A percentile compares a stretch with the other conserved stretches of the same genome.
These are phyloP conservation scores for Paramisgurnus dabryanus DNA, from an alignment of 2,113 vertebrate species.

Conservation along the genomic window DNA sequence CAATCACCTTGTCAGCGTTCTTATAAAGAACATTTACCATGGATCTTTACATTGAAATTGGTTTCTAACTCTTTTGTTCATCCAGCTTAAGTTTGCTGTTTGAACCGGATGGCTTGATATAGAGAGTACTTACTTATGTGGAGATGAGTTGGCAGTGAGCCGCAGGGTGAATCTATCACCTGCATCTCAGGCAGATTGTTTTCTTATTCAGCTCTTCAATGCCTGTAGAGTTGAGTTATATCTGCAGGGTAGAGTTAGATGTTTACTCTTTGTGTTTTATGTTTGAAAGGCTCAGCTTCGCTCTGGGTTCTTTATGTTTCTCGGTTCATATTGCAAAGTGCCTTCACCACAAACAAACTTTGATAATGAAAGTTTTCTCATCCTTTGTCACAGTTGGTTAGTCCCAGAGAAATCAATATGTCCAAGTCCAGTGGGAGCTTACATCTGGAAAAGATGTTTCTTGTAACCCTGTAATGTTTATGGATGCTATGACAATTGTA, in stretches of 20 bases:
- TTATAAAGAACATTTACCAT: not conserved
- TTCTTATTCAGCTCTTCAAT: slow-evolving; percentile 14
- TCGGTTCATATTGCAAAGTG: not conserved
- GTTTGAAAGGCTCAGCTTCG: not conserved
- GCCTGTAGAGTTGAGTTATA: slow-evolving; percentile 12
- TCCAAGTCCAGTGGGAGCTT: not conserved
- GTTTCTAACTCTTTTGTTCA: no score
- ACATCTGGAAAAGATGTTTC: slow-evolving; percentile 9
- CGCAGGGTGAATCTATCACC: slow-evolving; percentile 25
- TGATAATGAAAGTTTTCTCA: slow-evolving; percentile 14
- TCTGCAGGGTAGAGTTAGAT: slow-evolving; percentile 9
- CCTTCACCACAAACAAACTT: not conserved
- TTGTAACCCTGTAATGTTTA: not conserved
- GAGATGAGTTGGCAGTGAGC: slow-evolving; percentile 33
- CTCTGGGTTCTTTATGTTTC: not conserved
- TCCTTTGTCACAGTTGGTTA: slow-evolving; percentile 1
- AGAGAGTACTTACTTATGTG: slow-evolving; percentile 18
- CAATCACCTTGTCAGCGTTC: no score
- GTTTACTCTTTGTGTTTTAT: slow-evolving; percentile 2
- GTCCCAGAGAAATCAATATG: slow-evolving; percentile 20
- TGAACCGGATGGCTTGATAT: not conserved
- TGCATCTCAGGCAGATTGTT: slow-evolving; percentile 13
- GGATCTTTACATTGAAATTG: not conserved
- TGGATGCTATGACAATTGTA: slow-evolving; percentile 5
- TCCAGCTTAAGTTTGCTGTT: not conserved